Percentiles rank a stretch among this genome's conserved stretches.
These are phyloP conservation scores for Xenopus tropicalis DNA, from an alignment of 2,113 vertebrate species.

Conservation along the genomic window DNA sequence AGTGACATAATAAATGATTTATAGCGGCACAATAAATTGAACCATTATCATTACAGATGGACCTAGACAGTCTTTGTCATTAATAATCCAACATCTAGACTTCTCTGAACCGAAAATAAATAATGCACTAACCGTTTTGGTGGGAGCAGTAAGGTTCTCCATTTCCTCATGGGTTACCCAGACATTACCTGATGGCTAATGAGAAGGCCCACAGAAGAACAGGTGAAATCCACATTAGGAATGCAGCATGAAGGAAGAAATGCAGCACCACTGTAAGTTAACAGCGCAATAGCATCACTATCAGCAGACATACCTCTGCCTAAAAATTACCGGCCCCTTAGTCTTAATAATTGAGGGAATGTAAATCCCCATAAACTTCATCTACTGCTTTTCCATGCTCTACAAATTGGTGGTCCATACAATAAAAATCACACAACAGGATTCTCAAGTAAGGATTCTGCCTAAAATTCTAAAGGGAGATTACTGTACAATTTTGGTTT, in stretches of 20 bases:
- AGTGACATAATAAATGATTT: too few relatives aligned
- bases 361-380: too few relatives aligned
- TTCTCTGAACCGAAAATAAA: too few relatives aligned
- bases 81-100: background rate
- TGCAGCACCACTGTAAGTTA: conserved; percentile 95
- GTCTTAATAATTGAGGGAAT: too few relatives aligned
- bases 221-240: conserved; percentile 76
- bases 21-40: conserved; percentile 1
- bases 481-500: too few relatives aligned
- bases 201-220: conserved; percentile 66
- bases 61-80: background rate
- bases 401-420: background rate
- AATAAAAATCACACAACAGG: too few relatives aligned
- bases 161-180: conserved; percentile 99
- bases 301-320: conserved; percentile 68
- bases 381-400: background rate
- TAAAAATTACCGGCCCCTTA: background rate
- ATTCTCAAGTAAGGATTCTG: too few relatives aligned
- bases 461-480: too few relatives aligned
- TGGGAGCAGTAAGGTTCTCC: conserved; percentile 93
- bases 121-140: conserved; percentile 89
- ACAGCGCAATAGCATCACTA: conserved; percentile 84
- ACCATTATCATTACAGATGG: background rate
- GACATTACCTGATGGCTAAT: conserved; percentile 94
- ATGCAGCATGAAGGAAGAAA: conserved; percentile 97